These are phyloP conservation scores for Hippocampus zosterae DNA, from an alignment of 2,113 vertebrate species.

Conservation along the genomic window DNA sequence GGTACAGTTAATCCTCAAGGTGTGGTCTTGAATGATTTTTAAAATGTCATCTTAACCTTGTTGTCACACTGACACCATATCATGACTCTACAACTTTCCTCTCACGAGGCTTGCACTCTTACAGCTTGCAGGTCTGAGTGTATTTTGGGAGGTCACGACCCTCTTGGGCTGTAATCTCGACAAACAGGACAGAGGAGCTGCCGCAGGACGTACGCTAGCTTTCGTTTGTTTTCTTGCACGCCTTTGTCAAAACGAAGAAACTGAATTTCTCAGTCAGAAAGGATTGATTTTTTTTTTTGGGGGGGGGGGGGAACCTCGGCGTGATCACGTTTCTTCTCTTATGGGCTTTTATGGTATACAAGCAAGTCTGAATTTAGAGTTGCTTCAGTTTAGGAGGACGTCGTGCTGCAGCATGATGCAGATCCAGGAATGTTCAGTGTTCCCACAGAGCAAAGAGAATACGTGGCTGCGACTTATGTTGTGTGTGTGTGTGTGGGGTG, in stretches of 20 bases:
- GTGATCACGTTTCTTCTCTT: not conserved
- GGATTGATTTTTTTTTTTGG: no score
- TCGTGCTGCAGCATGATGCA: no score
- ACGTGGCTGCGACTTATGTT: no score
- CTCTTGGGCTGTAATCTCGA: slow-evolving; percentile 37
- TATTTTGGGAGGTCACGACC: slow-evolving; percentile 48
- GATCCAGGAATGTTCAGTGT: no score
- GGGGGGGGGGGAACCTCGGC: not conserved
- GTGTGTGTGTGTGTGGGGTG: not conserved
- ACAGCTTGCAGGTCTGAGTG: slow-evolving; percentile 41
- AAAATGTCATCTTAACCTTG: not conserved
- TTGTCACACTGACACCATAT: not conserved
- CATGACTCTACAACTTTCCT: not conserved
- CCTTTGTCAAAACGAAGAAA: slow-evolving; percentile 16
- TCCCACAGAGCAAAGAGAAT: no score
- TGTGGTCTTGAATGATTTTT: not conserved
- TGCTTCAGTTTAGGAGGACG: no score
- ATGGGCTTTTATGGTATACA: no score
- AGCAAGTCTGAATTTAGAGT: no score
- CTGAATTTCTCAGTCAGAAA: no score
- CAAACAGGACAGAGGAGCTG: slow-evolving; percentile 52
- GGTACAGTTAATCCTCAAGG: not conserved
- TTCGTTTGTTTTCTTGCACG: slow-evolving; percentile 30
- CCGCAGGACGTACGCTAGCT: slow-evolving; percentile 39
- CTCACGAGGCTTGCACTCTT: slow-evolving; percentile 21